These are phyloP conservation scores for Zoroaster sp. DNA, from an alignment of 53 echinoderm and acorn worm species.

Conservation along the genomic window DNA sequence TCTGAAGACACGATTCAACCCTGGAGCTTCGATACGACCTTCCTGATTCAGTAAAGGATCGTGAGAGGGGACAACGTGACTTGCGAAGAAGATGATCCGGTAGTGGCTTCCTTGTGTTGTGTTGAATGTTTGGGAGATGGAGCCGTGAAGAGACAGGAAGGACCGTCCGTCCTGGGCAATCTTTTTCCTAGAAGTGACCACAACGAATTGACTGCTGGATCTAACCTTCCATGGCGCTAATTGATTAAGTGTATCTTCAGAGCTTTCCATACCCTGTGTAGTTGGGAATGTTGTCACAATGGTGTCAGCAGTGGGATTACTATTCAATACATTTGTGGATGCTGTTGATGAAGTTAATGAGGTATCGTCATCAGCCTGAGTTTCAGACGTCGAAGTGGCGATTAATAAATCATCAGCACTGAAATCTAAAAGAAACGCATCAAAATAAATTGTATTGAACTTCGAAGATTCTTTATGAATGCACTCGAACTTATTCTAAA, in stretches of 20 bases:
- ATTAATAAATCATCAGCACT: too few relatives aligned
- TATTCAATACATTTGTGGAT: too few relatives aligned
- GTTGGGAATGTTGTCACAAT: too few relatives aligned
- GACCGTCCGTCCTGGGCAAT: slow-evolving; percentile 22
- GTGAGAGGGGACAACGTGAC: slow-evolving; percentile 23
- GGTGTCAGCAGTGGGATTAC: too few relatives aligned
- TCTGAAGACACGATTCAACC: slow-evolving; percentile 49
- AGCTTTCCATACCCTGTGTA: background rate
- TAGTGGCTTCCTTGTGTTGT: slow-evolving; percentile 46
- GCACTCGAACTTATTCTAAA: too few relatives aligned
- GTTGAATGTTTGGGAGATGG: slow-evolving; percentile 18
- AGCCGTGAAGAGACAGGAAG: slow-evolving; percentile 31
- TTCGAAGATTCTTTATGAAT: too few relatives aligned
- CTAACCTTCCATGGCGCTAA: background rate
- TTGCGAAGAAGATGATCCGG: slow-evolving; percentile 16
- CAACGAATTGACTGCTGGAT: background rate
- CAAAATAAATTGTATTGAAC: too few relatives aligned
- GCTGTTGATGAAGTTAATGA: too few relatives aligned
- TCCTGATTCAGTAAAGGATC: slow-evolving; percentile 55
- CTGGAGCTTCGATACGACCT: slow-evolving; percentile 53
- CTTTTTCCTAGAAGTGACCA: background rate
- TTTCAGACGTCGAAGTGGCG: too few relatives aligned
- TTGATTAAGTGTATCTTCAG: background rate
- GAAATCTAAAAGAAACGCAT: too few relatives aligned
- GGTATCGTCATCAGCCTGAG: too few relatives aligned